Percentiles rank a stretch among this genome's conserved stretches.
These are phyloP conservation scores for Hemiscyllium ocellatum DNA, from an alignment of 2,113 vertebrate species.

Conservation along the genomic window DNA sequence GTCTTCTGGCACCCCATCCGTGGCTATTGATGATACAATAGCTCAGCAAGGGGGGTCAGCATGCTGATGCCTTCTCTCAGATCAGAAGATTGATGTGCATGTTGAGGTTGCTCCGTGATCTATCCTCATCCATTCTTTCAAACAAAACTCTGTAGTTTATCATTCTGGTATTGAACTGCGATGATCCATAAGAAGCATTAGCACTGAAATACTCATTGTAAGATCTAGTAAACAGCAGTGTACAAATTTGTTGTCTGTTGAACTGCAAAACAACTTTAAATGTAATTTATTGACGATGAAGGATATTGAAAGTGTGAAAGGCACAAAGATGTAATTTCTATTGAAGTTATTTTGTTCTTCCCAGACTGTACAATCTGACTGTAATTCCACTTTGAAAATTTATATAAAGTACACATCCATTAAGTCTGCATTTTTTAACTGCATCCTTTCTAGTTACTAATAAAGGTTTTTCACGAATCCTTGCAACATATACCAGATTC, in stretches of 20 bases:
- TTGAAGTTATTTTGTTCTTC: not conserved
- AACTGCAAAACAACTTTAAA: not conserved
- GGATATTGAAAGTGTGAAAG: not conserved
- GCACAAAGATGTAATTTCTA: not conserved
- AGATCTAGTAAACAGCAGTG: not conserved
- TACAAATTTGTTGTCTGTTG: not conserved
- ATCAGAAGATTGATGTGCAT: not conserved
- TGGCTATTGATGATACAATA: too few relatives aligned
- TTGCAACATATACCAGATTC: not conserved
- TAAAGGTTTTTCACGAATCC: not conserved
- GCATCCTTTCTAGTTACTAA: not conserved
- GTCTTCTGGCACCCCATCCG: too few relatives aligned
- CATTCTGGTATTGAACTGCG: not conserved
- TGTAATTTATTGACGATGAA: not conserved
- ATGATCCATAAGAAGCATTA: not conserved
- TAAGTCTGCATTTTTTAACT: not conserved
- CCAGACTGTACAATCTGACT: not conserved
- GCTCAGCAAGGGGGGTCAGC: not conserved
- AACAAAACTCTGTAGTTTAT: not conserved
- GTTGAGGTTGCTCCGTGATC: too few relatives aligned
- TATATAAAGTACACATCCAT: not conserved
- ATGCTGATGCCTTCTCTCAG: not conserved
- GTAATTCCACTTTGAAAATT: not conserved
- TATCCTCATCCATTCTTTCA: too few relatives aligned
- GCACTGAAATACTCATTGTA: not conserved